phyloP scores from a whole-genome alignment of 2,797 vertebrate species.

The Peromyscus nudipes region DNA sequence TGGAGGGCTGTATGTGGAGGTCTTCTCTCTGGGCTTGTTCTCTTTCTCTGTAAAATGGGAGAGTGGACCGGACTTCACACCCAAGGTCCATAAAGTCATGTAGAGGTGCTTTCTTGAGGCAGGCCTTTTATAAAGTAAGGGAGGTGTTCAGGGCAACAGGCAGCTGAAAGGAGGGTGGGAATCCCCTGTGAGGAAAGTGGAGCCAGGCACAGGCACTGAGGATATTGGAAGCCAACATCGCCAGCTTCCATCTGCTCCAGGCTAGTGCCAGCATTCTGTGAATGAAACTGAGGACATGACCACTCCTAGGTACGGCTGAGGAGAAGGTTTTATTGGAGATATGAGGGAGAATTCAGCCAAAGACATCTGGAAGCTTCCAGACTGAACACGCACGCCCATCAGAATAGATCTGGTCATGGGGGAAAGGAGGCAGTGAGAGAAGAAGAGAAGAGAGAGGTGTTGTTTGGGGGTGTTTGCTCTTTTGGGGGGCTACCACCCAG shows the following conservation, averaged over 20 bases:
- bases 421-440: background rate
- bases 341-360: background rate
- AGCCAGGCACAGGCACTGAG: background rate
- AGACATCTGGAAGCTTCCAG: background rate
- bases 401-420: background rate
- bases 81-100: background rate
- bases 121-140: no score
- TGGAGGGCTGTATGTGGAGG: no score
- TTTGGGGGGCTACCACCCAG: no score
- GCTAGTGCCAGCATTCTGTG: background rate
- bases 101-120: background rate
- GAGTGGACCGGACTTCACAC: background rate
- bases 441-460: background rate
- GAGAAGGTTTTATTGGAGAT: background rate
- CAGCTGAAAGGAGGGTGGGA: no score
- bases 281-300: background rate
- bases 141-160: no score
- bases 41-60: slow-evolving; percentile 1
- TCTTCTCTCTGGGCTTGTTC: background rate
- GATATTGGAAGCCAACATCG: background rate
- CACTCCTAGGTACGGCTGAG: background rate
- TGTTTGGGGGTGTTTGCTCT: no score
- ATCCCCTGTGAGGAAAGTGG: background rate
- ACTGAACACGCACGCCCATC: background rate
- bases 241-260: background rate